Percentiles rank a stretch among this genome's conserved stretches.
Conservation (phyloP, 2,797 vertebrate species). For the Momotus momota region DNA sequence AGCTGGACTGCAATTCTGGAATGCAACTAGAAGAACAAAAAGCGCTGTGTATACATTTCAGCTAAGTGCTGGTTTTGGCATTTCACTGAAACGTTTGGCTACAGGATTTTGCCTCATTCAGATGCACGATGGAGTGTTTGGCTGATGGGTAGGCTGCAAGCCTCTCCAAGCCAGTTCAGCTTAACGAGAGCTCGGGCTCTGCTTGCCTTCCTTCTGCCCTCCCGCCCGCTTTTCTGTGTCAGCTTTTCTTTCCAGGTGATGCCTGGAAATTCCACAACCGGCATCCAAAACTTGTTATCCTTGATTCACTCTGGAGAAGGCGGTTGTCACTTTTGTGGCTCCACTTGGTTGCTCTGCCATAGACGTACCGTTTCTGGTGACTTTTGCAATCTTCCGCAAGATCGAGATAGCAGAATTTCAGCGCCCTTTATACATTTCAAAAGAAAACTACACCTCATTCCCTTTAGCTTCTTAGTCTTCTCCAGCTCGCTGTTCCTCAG, state of each 20-base stretch:
- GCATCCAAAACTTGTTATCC: slow-evolving; percentile 47
- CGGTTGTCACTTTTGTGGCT: not conserved
- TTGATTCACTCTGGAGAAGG: slow-evolving; percentile 21
- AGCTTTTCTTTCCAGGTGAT: slow-evolving; percentile 40
- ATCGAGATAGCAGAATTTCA: slow-evolving; percentile 40
- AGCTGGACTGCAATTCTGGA: slow-evolving; percentile 12
- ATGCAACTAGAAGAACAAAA: slow-evolving; percentile 29
- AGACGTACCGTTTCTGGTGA: not conserved
- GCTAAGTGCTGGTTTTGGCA: slow-evolving; percentile 37
- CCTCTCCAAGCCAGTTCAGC: not conserved
- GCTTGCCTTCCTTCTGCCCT: slow-evolving; percentile 23
- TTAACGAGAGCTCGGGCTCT: slow-evolving; percentile 6
- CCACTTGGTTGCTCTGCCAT: slow-evolving; percentile 36
- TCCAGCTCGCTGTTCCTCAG: not conserved
- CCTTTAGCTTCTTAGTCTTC: not conserved
- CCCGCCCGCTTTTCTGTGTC: not conserved
- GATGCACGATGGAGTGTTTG: not conserved
- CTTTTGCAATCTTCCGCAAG: slow-evolving; percentile 4
- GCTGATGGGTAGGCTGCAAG: slow-evolving; percentile 46
- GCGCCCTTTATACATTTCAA: not conserved
- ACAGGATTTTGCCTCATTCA: slow-evolving; percentile 42
- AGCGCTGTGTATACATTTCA: slow-evolving; percentile 23
- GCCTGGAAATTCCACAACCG: slow-evolving; percentile 26
- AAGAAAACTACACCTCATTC: not conserved
- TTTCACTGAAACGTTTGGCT: slow-evolving; percentile 29